phyloP scores from a whole-genome alignment of 2,797 vertebrate species.

The Tokudaia muenninki region DNA sequence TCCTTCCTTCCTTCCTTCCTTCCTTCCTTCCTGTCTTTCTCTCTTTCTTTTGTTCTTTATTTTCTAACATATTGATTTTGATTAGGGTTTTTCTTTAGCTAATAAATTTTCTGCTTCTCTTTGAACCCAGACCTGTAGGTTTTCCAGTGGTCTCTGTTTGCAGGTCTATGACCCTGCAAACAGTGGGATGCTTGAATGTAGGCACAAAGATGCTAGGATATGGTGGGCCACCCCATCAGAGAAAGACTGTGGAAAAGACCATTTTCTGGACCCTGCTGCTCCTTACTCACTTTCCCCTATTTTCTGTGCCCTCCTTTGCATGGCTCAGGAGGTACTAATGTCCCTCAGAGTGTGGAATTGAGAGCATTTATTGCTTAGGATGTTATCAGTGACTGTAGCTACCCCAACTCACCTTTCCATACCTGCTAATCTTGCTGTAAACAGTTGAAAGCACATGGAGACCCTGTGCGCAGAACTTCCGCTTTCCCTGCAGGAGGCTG shows the following conservation, averaged over 20 bases:
- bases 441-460: not conserved
- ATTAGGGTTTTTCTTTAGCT: constrained; percentile 14
- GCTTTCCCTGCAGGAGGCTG: not conserved
- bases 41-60: not conserved
- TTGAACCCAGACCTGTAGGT: not conserved
- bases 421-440: not conserved
- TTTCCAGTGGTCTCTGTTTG: not conserved
- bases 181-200: not conserved
- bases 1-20: too few relatives aligned
- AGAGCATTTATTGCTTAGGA: not conserved
- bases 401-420: not conserved
- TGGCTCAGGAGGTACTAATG: not conserved
- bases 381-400: not conserved
- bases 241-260: not conserved
- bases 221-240: not conserved
- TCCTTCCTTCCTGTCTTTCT: too few relatives aligned
- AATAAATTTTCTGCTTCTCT: not conserved
- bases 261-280: not conserved
- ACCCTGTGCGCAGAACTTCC: not conserved
- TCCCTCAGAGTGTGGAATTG: not conserved
- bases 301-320: not conserved
- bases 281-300: not conserved
- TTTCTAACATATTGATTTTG: constrained; percentile 12
- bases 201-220: not conserved
- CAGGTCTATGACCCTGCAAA: not conserved